Conservation (phyloP, 2,797 vertebrate genomes). For the Orientallactaga sibirica region DNA sequence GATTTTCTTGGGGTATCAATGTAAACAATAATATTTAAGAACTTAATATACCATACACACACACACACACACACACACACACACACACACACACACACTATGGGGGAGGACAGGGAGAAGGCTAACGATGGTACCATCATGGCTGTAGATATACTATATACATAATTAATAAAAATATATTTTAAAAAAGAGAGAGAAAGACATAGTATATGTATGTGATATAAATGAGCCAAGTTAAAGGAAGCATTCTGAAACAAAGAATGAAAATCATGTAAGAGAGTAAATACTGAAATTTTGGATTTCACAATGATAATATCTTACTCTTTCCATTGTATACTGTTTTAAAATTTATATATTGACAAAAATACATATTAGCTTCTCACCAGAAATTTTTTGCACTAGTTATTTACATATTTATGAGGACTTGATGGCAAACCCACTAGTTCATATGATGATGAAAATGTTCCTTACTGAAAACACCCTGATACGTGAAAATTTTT, state of each 20-base stretch:
- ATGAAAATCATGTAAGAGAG: neutral
- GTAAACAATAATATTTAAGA: neutral
- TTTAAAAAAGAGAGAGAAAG: no score
- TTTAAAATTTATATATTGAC: neutral
- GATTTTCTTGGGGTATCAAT: neutral
- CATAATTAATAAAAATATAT: no score
- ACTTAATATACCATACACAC: no score
- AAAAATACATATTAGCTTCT: neutral
- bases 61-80: no score
- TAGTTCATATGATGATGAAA: neutral
- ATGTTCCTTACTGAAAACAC: neutral
- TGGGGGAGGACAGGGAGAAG: no score
- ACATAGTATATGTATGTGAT: neutral
- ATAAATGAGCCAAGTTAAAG: neutral
- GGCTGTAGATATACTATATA: no score
- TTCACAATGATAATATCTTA: neutral
- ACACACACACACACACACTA: no score
- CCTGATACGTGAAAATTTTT: neutral
- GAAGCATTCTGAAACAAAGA: slow-evolving; percentile 6
- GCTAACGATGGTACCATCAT: no score
- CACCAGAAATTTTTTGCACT: neutral
- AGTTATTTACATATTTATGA: neutral
- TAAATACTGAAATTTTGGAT: neutral
- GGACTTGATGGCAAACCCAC: neutral
- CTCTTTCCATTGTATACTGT: neutral